Evolutionary conservation across 2,797 vertebrate species (phyloP).

Genomic region (Chaetodon trifasciatus): DNA sequence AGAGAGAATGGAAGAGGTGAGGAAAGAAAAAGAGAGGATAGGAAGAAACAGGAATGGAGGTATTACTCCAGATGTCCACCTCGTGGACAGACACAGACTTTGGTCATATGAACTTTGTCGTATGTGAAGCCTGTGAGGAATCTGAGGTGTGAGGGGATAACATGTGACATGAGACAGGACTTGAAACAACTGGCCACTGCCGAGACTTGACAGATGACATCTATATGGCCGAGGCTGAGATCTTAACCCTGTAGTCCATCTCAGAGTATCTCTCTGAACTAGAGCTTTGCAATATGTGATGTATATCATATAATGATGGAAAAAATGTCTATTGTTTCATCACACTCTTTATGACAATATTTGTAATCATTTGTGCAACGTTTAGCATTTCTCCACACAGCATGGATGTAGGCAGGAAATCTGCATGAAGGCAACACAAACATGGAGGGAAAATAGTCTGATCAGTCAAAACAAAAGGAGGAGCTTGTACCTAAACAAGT

Average conservation of each 20-base stretch:
- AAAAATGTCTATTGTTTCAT: no score
- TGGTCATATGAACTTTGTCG: background rate
- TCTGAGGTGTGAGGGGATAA: background rate
- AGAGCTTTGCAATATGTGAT: no score
- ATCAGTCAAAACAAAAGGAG: no score
- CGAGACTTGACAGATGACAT: no score
- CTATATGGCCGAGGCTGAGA: background rate
- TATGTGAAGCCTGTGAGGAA: background rate
- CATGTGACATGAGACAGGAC: background rate
- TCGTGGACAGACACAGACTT: background rate
- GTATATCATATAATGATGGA: no score
- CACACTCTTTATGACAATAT: no score
- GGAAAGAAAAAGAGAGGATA: background rate
- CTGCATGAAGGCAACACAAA: no score
- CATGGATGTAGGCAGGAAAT: no score
- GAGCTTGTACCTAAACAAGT: no score
- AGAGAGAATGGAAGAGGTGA: background rate
- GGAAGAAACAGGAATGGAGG: fast-evolving
- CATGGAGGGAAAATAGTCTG: no score
- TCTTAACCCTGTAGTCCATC: background rate
- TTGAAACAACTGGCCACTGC: background rate
- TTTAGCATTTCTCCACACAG: no score
- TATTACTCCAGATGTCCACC: background rate
- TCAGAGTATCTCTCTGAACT: background rate
- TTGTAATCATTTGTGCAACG: no score